These are phyloP conservation scores for Pachyuromys duprasi DNA, from an alignment of 2,797 vertebrate species.

Conservation along the genomic window DNA sequence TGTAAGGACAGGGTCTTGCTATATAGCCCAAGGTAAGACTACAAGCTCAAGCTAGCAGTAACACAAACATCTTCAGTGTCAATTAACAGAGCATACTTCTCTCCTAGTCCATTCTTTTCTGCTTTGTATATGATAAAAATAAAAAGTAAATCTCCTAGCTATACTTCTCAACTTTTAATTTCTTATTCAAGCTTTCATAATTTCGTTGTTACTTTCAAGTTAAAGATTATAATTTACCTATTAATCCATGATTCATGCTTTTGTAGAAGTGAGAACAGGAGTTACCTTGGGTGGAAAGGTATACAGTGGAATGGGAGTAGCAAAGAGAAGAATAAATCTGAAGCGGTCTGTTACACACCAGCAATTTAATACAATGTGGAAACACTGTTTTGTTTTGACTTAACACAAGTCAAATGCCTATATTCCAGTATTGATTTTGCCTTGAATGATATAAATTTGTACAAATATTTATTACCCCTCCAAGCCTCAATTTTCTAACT, in stretches of 20 bases:
- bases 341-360: not conserved
- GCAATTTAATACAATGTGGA: constrained; percentile 1
- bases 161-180: constrained; percentile 34
- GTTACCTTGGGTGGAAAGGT: constrained; percentile 36
- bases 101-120: constrained; percentile 48
- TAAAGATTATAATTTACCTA: constrained; percentile 42
- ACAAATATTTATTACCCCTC: constrained; percentile 40
- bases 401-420: not conserved
- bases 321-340: not conserved
- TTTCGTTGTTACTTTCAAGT: constrained; percentile 29
- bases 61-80: not conserved
- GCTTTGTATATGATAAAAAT: constrained; percentile 22
- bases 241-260: constrained; percentile 2
- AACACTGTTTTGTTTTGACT: not conserved
- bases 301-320: not conserved
- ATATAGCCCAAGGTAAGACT: not conserved
- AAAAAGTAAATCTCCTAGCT: constrained; percentile 37
- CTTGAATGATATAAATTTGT: constrained; percentile 43
- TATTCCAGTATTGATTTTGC: constrained; percentile 23
- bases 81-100: not conserved
- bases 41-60: not conserved
- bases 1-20: not conserved
- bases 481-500: constrained; percentile 45
- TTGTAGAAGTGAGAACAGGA: constrained; percentile 20
- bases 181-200: constrained; percentile 42